phyloP scores from a whole-genome alignment of 2,888 invertebrate genomes.

The Coleophora deauratella region DNA sequence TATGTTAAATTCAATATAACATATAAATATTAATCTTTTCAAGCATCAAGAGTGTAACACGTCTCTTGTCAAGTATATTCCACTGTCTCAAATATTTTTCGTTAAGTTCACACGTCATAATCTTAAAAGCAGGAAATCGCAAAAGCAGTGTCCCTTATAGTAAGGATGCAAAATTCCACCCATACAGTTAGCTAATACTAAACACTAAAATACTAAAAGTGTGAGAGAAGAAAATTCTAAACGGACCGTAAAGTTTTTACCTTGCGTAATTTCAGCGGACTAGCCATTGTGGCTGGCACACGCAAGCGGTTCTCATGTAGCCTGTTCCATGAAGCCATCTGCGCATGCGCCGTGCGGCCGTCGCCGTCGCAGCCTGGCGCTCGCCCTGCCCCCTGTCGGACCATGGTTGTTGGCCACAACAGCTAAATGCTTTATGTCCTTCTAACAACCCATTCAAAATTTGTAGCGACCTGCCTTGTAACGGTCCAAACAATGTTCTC shows the following conservation, averaged over 20 bases:
- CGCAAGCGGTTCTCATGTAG: conserved; percentile 34
- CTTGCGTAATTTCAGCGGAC: neutral
- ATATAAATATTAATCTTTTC: too few species aligned
- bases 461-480: conserved; percentile 1
- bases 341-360: conserved; percentile 23
- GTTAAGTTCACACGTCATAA: too few species aligned
- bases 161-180: too few species aligned
- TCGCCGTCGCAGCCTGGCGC: conserved; percentile 13
- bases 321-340: conserved; percentile 42
- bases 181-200: neutral
- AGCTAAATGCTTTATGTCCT: neutral
- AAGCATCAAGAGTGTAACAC: too few species aligned
- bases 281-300: conserved; percentile 17
- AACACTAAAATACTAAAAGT: neutral
- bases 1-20: too few species aligned
- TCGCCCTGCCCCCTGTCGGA: conserved; percentile 15
- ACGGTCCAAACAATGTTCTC: too few species aligned
- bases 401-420: conserved; percentile 12
- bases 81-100: too few species aligned
- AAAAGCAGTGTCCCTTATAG: too few species aligned
- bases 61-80: too few species aligned
- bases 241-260: conserved; percentile 13
- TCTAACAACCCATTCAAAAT: conserved; percentile 9
- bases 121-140: too few species aligned
- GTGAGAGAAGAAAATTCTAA: conserved; percentile 14